Base-by-base conservation (phyloP, 2,888 invertebrate genomes). In the Amphipoea lucens region DNA sequence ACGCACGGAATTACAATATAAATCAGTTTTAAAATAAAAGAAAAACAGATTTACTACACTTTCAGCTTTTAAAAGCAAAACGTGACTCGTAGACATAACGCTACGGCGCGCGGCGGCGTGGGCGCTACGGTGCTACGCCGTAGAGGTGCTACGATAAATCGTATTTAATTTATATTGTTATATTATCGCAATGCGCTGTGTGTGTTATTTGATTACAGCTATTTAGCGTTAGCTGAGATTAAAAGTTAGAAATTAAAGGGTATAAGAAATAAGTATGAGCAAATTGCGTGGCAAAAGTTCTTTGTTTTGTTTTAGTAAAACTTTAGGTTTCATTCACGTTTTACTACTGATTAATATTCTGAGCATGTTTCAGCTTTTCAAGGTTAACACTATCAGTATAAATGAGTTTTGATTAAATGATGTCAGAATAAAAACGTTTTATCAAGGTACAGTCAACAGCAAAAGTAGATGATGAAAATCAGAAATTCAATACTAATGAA, bases 111-210 rank as follows among this genome's bases (percentile, higher is more conserved):
- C 42, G 9, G 45, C 3, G 48, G 48, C 48, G 84, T 90, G 89
- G 89, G 82, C 14, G 87, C 85, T 89, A 90, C 91, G 88, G 83
- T 36, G 82, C 85, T 90, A 90, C 90, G 90, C 82, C 90, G 92
- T 93, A 91, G 91, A 88, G 81, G 87, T 81, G 83, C 90, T 91
- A 91, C 92, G 83, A 92, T 92, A 90, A 92, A 92, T 93, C 88
- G 91, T 91, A 87, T 91, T 88, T 86, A 88, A 90, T 85, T 87
- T 86, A 82, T 86, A 80, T 77, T 79, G 72, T 81, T 83, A 57
- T 74, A 79, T 78, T 79, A 84, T 76, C 36, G 36, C 36, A 29
- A 29, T 29, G 29, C 77, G 89, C 84, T 87, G 84, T 83, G 82
- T 86, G 83, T 83, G 77, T 82, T 82, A 81, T 82, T 85, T 83